Evolutionary conservation across 2,113 vertebrate genomes (phyloP), one percentile per base, ranked within the genome.

Genomic region (Phylloscopus whistleri): DNA sequence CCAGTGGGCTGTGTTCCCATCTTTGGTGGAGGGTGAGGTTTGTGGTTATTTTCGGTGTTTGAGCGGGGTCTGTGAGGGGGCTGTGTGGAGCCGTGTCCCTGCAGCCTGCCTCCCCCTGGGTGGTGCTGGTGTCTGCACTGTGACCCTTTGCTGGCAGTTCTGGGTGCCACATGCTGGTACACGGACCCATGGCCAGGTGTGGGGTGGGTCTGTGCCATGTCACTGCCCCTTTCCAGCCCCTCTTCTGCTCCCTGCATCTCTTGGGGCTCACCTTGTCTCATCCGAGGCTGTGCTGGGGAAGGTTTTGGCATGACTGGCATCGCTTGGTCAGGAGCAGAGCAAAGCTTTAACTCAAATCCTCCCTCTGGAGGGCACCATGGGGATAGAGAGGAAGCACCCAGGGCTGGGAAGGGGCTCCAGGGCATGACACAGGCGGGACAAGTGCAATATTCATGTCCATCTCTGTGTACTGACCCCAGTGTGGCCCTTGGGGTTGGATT

Each of bases 361-460:
- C 56, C 24, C 11, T 62, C n/a, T 62, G 63, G 79, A 83, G 69
- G 87, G 69, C 37, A 31, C 76, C 0, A 2, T 16, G 41, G 49
- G 72, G 39, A 66, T 41, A 33, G 74, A 55, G 73, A 75, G 51
- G 59, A 74, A 86, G 39, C n/a, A 80, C 12, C 13, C 15, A 4
- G 46, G 26, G 52, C 75, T 76, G 64, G 59, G 39, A 37, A 33
- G 16, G 56, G 55, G 46, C 78, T 83, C 31, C 33, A 53, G 72
- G 63, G 48, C 41, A 26, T 2, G 31, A 56, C 1, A 6, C 1
- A 1, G 18, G 5, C 0, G 17, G 88, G 73, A 68, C 16, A 94
- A 89, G 93, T 94, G 94, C 94, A 96, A 96, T 96, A 95, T 82
- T 86, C 26, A 28, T 4, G 6, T 84, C 72, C 67, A 30, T 66